Base-by-base conservation (phyloP, 2,797 vertebrate genomes). In the Acridotheres tristis region DNA sequence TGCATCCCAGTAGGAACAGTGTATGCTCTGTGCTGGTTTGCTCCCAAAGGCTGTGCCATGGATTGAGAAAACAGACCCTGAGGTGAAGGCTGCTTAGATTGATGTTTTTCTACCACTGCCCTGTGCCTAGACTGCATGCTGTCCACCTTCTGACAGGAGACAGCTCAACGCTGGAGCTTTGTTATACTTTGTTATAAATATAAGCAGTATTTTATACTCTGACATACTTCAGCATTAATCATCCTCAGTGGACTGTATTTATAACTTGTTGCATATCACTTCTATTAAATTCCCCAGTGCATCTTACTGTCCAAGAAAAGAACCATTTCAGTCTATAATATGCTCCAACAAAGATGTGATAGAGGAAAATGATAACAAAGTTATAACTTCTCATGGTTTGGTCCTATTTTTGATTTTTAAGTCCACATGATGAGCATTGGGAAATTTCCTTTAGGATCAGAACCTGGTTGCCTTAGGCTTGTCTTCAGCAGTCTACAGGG, bases 401-500 rank as follows among this genome's bases (percentile, higher is more conserved):
- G 23, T 63, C 27, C 30, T 45, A 16, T 57, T 82, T 89, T 76
- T 91, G 22, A 55, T 61, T 90, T 94, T 74, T 77, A 75, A 89
- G 53, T 62, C 26, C 51, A 62, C 12, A 47, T 16, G 34, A 68
- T 32, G 29, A 92, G 61, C 43, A 43, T 72, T 17, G 53, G 38
- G 53, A 90, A 93, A 90, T 61, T 91, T 50, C 29, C 63, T 87
- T 85, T 63, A 54, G 57, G 78, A 92, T 83, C 57, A 92, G 57
- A 73, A 85, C 40, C 72, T 63, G 30, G 59, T 73, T 84, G 75
- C 16, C 69, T 90, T 74, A 65, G 55, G 84, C 59, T 88, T 47
- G 18, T 68, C 23, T 90, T 58, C 8, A 34, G 62, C 29, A 93
- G 61, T 34, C 55, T 71, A n/a, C 36, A 66, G 38, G 45, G 50